Evolutionary conservation across 2,888 invertebrate genomes (phyloP), one percentile per base, ranked within the genome.

Genomic region (Oscheius sp.): DNA sequence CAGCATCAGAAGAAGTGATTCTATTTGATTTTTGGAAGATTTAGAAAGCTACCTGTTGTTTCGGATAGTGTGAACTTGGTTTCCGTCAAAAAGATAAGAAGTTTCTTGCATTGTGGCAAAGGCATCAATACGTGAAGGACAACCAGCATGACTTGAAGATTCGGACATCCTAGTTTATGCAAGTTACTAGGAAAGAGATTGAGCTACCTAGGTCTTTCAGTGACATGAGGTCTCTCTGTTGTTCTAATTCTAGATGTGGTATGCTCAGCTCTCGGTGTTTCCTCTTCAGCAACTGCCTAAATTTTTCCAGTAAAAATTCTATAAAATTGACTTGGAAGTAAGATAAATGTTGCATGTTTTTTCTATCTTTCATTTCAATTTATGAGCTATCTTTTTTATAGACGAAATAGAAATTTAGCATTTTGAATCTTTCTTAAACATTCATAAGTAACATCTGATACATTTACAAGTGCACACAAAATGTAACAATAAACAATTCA

Each of bases 111-210:
- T 31, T 6, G 48, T 12, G 17, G 58, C 50, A 37, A 53, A 64
- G 17, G 69, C 63, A 37, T 69, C 69, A n/a, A 63, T 64, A 12
- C 63, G 29, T 23, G 39, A 53, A 15, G 69, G 69, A 50, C 69
- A 69, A 4, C 67, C 48, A 25, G 17, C 46, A 8, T n/a, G 15
- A 17, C 15, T 23, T 8, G 23, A n/a, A 8, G 53, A 5, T 27
- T 27, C 52, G 6, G 37, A 37, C 37, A 10, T 8, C 8, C 15
- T 37, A 37, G 15, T 37, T 10, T 8, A 37, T n/a, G n/a, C n/a
- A n/a, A n/a, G n/a, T n/a, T n/a, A n/a, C n/a, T n/a, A n/a, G n/a
- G n/a, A n/a, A n/a, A n/a, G n/a, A n/a, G n/a, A n/a, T n/a, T n/a
- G n/a, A n/a, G n/a, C n/a, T 5, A 17, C 12, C 25, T 27, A n/a